A percentile compares a stretch with the other conserved stretches of the same genome.
Evolutionary conservation across 2,113 vertebrate species (phyloP).

Genomic region (Hipposideros armiger): DNA sequence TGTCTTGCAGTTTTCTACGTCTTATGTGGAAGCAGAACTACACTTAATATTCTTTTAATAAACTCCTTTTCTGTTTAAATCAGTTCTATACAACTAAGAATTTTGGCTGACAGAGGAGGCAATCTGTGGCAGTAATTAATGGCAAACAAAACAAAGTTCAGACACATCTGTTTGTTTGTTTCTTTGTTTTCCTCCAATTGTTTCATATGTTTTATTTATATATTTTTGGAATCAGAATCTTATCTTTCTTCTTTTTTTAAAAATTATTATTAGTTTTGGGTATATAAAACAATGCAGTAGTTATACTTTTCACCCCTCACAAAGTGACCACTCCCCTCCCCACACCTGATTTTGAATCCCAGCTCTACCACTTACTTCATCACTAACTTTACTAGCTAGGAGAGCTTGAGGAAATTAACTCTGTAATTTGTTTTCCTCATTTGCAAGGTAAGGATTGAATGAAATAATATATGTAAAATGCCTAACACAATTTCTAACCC

Average conservation of each 20-base stretch:
- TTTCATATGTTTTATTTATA: no score
- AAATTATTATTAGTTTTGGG: no score
- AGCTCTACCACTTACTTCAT: not conserved
- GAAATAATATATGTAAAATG: not conserved
- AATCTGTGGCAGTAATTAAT: not conserved
- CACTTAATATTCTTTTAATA: constrained; percentile 40
- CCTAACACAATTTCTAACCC: not conserved
- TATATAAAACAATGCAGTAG: no score
- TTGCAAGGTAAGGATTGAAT: not conserved
- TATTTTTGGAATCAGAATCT: no score
- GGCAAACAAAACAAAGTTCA: not conserved
- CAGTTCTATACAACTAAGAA: constrained; percentile 36
- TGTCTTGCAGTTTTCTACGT: constrained; percentile 34
- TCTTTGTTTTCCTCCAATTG: no score
- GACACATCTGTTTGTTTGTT: not conserved
- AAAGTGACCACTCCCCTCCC: no score
- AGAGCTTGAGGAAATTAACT: not conserved
- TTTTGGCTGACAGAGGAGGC: not conserved
- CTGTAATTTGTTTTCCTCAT: not conserved
- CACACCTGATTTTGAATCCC: not conserved
- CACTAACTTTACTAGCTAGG: not conserved
- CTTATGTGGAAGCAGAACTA: constrained; percentile 9
- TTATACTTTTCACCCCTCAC: no score
- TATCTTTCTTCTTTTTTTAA: no score
- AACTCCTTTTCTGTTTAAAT: constrained; percentile 4